Evolutionary conservation across 1,140 invertebrate species (phyloP), one percentile per base, ranked within the genome.

Genomic region (Rhopalosiphum maidis): DNA sequence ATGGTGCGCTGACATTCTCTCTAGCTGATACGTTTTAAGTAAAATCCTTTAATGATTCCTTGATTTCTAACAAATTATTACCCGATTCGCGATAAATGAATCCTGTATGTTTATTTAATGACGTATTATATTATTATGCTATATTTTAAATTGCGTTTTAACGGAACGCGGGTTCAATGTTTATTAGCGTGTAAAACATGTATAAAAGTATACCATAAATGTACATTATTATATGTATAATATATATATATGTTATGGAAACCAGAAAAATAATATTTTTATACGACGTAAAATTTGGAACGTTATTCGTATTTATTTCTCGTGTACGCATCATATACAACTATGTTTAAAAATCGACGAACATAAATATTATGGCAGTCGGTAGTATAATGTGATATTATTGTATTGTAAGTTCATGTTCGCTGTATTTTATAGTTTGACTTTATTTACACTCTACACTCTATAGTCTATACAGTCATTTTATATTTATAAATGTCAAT

Each of bases 221-320:
- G 55, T 60, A 60, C 30, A 30, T 9, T 60, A 25, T 41, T 48
- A 48, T 48, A 48, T 48, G 15, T 18, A 48, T 51, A 51, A 51
- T 51, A 18, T 51, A 15, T 37, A 37, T 37, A 37, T 60, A n/a
- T 68, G 60, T 15, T 68, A 68, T 25, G 4, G 60, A 30, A 68
- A 68, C 30, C 60, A 68, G 60, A 68, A 68, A 68, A 68, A 68
- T 68, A 68, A 68, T 68, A 68, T 68, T 68, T 68, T 68, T n/a
- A 30, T 68, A 68, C 9, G 60, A 68, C 11, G 30, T 68, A 68
- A 68, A 68, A n/a, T 68, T 68, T 68, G 60, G 22, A 68, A 68
- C 30, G 25, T 30, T n/a, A 30, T 68, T n/a, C 30, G 9, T 68
- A 30, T 68, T 68, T 68, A n/a, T 68, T 68, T 68, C 25, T 68